Evolutionary conservation across 2,797 vertebrate species (phyloP).

Genomic region (Adrianichthys oophorus): DNA sequence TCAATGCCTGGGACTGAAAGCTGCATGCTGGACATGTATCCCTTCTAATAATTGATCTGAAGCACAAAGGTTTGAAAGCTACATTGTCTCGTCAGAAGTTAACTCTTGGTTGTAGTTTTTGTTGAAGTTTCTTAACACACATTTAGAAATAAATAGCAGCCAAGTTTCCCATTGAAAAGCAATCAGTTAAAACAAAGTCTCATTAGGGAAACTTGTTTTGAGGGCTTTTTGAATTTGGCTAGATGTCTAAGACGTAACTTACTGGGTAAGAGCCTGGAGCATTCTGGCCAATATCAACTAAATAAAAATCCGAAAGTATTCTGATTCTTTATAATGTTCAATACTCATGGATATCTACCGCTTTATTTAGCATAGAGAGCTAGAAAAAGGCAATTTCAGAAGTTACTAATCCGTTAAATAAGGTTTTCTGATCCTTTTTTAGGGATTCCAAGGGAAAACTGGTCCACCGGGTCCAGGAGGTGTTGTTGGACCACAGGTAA

Average conservation of each 20-base stretch:
- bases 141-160: not conserved
- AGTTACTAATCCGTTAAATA: not conserved
- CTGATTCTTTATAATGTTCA: not conserved
- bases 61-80: not conserved
- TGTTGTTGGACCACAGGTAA: constrained; percentile 96
- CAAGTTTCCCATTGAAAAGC: too few species aligned
- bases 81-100: constrained; percentile 1
- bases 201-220: not conserved
- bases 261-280: not conserved
- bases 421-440: constrained; percentile 25
- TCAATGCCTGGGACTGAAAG: constrained; percentile 19
- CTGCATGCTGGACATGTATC: not conserved
- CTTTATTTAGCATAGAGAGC: too few species aligned
- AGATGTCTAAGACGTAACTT: too few species aligned
- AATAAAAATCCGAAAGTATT: not conserved
- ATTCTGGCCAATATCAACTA: not conserved
- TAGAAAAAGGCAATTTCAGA: not conserved
- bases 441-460: constrained; percentile 99
- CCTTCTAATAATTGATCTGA: not conserved
- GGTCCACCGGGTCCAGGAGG: constrained; percentile 97
- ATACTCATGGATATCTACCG: too few species aligned
- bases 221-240: not conserved
- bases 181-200: not conserved
- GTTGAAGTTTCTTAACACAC: not conserved
- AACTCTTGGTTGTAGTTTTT: not conserved